These are phyloP conservation scores for Danionella dracula DNA, from an alignment of 2,797 vertebrate genomes.

Conservation along the genomic window DNA sequence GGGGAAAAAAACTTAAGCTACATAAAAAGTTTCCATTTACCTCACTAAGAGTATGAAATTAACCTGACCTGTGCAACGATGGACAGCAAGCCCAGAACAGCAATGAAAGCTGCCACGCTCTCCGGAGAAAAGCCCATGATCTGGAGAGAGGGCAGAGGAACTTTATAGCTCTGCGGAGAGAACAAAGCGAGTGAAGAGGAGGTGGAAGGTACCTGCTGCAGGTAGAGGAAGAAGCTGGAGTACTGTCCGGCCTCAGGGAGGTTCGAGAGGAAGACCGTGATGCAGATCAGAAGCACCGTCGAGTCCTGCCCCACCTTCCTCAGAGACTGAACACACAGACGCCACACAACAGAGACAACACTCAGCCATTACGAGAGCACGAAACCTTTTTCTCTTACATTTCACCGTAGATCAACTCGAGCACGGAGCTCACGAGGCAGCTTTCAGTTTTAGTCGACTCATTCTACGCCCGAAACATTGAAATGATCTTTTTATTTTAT, in stretches of 20 bases:
- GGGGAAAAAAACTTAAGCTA: too few relatives aligned
- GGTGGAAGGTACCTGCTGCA: constrained; percentile 70
- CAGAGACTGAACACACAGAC: constrained; percentile 48
- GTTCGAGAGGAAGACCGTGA: constrained; percentile 84
- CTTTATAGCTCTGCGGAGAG: neutral
- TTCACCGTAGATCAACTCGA: too few relatives aligned
- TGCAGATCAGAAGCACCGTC: constrained; percentile 83
- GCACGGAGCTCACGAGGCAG: too few relatives aligned
- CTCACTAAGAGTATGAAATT: too few relatives aligned
- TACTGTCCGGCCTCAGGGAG: constrained; percentile 84
- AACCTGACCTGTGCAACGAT: constrained; percentile 80
- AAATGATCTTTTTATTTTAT: too few relatives aligned
- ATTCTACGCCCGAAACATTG: too few relatives aligned
- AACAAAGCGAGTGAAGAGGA: too few relatives aligned
- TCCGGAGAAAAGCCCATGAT: constrained; percentile 84
- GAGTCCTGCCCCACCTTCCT: constrained; percentile 85
- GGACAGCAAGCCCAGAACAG: constrained; percentile 81
- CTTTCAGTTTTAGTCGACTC: too few relatives aligned
- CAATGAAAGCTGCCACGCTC: constrained; percentile 82
- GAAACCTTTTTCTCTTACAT: too few relatives aligned
- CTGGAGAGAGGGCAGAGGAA: constrained; percentile 47
- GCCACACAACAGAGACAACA: too few relatives aligned
- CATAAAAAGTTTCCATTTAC: too few relatives aligned
- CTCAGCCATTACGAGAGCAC: too few relatives aligned
- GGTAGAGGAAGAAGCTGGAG: constrained; percentile 86